Evolutionary conservation across 2,888 invertebrate species (phyloP).

Genomic region (Sepioteuthis lessoniana): DNA sequence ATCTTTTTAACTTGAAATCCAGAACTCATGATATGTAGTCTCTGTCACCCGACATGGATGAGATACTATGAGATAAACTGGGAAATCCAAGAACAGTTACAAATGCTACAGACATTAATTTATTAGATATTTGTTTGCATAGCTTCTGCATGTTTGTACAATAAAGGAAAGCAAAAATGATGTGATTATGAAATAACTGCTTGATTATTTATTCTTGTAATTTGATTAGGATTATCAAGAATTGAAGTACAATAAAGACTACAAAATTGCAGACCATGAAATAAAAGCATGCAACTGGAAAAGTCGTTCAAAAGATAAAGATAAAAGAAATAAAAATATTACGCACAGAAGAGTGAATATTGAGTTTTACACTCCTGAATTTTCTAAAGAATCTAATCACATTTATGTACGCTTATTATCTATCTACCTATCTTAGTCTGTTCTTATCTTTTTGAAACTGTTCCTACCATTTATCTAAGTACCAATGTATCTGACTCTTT

Average conservation of each 20-base stretch:
- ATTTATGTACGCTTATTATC: too few relatives aligned
- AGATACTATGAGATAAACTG: not conserved
- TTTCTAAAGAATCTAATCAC: too few relatives aligned
- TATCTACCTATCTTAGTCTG: too few relatives aligned
- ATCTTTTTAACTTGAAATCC: not conserved
- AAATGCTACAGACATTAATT: not conserved
- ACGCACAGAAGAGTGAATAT: not conserved
- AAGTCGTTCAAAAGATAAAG: too few relatives aligned
- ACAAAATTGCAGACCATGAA: not conserved
- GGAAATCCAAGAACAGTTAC: not conserved
- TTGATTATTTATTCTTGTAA: not conserved
- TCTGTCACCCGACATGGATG: not conserved
- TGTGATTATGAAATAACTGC: not conserved
- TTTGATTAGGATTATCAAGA: not conserved
- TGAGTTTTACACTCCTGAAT: too few relatives aligned
- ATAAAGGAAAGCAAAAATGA: not conserved
- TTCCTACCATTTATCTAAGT: too few relatives aligned
- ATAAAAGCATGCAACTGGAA: not conserved
- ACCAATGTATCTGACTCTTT: too few relatives aligned
- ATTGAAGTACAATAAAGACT: not conserved
- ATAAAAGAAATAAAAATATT: too few relatives aligned
- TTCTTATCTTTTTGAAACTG: too few relatives aligned
- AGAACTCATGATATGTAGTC: not conserved
- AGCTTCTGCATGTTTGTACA: not conserved
- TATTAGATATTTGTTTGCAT: not conserved